Evolutionary conservation across 2,888 invertebrate species (phyloP).

Genomic region (Tricholauxania praeusta): DNA sequence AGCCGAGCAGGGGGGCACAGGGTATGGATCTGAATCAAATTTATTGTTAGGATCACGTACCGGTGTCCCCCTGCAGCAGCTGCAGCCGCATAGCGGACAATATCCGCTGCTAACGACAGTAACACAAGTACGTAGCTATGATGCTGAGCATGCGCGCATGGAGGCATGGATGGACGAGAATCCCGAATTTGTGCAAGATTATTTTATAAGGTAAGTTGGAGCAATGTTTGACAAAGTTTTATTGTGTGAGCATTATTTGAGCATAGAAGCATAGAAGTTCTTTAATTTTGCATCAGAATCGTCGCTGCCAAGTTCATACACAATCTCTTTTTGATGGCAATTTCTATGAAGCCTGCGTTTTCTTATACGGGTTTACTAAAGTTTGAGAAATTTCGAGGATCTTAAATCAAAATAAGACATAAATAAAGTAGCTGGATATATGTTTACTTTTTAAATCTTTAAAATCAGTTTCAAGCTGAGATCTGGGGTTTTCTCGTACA

Average conservation of each 20-base stretch:
- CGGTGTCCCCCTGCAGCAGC: conserved; percentile 67
- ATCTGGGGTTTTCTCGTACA: no score
- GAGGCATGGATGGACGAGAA: conserved; percentile 98
- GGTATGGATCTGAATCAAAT: conserved; percentile 73
- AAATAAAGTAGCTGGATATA: no score
- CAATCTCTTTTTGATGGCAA: no score
- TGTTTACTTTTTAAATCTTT: no score
- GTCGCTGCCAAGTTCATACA: background rate
- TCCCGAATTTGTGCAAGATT: conserved; percentile 95
- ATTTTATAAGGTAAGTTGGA: conserved; percentile 83
- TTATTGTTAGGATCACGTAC: conserved; percentile 66
- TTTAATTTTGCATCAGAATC: background rate
- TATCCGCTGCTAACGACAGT: conserved; percentile 38
- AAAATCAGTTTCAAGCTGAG: no score
- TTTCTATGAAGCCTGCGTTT: no score
- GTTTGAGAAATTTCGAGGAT: no score
- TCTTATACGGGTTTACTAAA: no score
- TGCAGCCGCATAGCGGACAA: conserved; percentile 45
- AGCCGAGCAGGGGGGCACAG: conserved; percentile 76
- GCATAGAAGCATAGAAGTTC: no score
- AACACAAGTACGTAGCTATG: conserved; percentile 71
- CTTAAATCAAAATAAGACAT: no score
- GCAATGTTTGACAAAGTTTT: background rate
- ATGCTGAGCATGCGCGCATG: conserved; percentile 89
- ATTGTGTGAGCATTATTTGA: background rate